A percentile compares a stretch with the other conserved stretches of the same genome.
Evolutionary conservation across 2,113 vertebrate genomes (phyloP).

Genomic region (Tupaia chinensis): DNA sequence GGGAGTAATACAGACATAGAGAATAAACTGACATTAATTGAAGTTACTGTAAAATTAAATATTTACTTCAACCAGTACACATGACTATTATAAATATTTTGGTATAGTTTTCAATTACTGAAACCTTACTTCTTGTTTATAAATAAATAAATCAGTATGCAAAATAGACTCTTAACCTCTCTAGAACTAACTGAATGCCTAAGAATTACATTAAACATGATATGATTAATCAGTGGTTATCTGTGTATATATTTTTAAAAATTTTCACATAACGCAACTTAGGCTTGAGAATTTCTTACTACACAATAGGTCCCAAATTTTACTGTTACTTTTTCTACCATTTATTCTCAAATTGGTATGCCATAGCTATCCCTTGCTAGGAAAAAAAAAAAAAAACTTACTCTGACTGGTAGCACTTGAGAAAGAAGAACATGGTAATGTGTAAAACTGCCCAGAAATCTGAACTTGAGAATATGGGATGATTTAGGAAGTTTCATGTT

Average conservation of each 20-base stretch:
- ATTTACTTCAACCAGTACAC: background rate
- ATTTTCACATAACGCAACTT: conserved; percentile 5
- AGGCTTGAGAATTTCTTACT: conserved; percentile 45
- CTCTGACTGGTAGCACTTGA: background rate
- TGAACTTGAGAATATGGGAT: background rate
- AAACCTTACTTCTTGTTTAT: background rate
- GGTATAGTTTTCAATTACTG: background rate
- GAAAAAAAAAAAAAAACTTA: background rate
- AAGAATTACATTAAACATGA: background rate
- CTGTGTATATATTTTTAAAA: background rate
- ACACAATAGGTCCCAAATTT: background rate
- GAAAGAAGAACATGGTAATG: background rate
- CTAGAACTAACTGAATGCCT: conserved; percentile 3
- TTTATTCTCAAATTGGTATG: background rate
- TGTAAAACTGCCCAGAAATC: background rate
- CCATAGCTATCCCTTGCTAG: background rate
- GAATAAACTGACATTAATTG: background rate
- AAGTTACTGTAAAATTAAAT: background rate
- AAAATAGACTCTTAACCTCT: background rate
- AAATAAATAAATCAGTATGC: background rate
- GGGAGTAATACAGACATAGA: background rate
- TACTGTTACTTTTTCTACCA: background rate
- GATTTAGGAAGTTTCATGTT: background rate
- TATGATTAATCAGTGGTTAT: background rate
- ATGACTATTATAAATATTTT: background rate